phyloP scores from a whole-genome alignment of 2,888 invertebrate genomes.

The Hecatera dysodea region DNA sequence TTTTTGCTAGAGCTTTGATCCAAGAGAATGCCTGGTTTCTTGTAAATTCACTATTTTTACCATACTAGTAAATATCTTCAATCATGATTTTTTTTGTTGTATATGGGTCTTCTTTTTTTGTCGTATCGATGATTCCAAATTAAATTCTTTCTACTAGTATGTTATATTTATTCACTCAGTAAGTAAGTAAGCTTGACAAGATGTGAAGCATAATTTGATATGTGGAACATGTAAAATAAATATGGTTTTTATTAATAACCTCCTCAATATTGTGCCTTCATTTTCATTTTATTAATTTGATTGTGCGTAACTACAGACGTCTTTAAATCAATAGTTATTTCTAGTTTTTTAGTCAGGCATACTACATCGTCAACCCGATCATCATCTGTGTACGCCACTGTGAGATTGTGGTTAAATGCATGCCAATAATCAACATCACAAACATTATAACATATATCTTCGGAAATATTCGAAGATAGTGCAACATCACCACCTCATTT shows the following conservation, averaged over 20 bases:
- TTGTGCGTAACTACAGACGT: too few relatives aligned
- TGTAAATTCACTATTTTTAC: not conserved
- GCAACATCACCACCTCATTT: not conserved
- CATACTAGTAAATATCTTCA: not conserved
- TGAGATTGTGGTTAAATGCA: too few relatives aligned
- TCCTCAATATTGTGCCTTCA: not conserved
- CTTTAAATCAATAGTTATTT: too few relatives aligned
- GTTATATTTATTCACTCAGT: not conserved
- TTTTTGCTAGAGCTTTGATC: slow-evolving; percentile 6
- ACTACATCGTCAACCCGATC: too few relatives aligned
- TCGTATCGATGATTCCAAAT: not conserved
- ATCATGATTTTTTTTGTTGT: not conserved
- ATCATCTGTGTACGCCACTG: too few relatives aligned
- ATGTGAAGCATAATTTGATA: too few relatives aligned
- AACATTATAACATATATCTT: not conserved
- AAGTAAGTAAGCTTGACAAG: too few relatives aligned
- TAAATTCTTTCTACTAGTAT: not conserved
- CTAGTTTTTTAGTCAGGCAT: too few relatives aligned
- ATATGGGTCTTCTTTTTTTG: not conserved
- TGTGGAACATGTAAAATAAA: too few relatives aligned
- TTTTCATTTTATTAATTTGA: too few relatives aligned
- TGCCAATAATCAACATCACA: not conserved
- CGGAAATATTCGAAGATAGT: not conserved
- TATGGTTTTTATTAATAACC: not conserved
- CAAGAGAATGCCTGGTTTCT: not conserved